Base-by-base conservation (phyloP, 2,888 invertebrate species). In the Apotomis capreana region DNA sequence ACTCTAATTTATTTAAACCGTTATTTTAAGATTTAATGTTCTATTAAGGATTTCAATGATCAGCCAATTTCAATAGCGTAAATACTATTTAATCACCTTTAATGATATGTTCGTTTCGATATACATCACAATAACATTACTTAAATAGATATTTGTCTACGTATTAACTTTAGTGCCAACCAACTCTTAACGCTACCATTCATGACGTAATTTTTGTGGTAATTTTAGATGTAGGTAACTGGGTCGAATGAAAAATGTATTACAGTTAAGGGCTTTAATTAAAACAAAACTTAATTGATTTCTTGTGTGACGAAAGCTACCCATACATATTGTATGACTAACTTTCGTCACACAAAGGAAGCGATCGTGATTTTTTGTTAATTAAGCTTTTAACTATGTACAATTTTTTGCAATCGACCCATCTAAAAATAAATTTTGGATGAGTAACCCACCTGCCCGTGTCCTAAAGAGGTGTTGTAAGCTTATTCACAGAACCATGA, bases 31-130 rank as follows among this genome's bases (percentile, higher is more conserved):
- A 40, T 5, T 51, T 46, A 49, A 68, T 68, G 54, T 68, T 71
- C 70, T 74, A 75, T 74, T 52, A 46, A 72, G 75, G 72, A 70
- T 59, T 73, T 61, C 65, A 79, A 80, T 79, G 69, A 80, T 70
- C 80, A 83, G 83, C 77, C 80, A 83, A 81, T 83, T 80, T 76
- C 74, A 77, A 76, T 78, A 82, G 78, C 78, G 76, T 82, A 73
- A 26, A 75, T 70, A 79, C 79, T 80, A 80, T 85, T 84, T 85
- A 85, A 86, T 88, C 84, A 87, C 80, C 82, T 83, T 84, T 78
- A 86, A 83, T 86, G 89, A 89, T 89, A 89, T 89, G 88, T 87
- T 83, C 76, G 81, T 83, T 85, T 84, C 80, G 81, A 84, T 83
- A 86, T 86, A 84, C 81, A 87, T 89, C 88, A 89, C 87, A 88